Conservation (phyloP, 2,888 invertebrate genomes). For the Sinhomidia bicolor region DNA sequence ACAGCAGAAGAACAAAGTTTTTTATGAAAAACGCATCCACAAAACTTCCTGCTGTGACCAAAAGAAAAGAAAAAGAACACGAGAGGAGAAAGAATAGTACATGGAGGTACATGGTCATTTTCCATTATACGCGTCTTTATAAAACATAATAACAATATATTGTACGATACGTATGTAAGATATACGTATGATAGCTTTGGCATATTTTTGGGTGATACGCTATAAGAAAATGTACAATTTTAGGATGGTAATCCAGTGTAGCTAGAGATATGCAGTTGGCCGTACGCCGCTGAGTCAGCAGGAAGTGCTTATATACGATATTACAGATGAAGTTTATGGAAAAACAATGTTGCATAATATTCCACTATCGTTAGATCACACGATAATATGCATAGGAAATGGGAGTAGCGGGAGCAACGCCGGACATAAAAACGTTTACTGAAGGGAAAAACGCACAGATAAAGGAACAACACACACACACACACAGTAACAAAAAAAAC, state of each 20-base stretch:
- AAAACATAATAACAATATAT: too few relatives aligned
- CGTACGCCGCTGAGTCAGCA: conserved; percentile 42
- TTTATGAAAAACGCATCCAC: background rate
- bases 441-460: conserved; percentile 38
- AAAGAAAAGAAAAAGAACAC: background rate
- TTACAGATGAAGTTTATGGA: conserved; percentile 43
- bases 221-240: background rate
- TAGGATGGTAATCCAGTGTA: background rate
- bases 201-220: too few relatives aligned
- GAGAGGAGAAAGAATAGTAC: too few relatives aligned
- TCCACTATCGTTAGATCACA: conserved; percentile 43
- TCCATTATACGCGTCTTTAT: too few relatives aligned
- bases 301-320: conserved; percentile 37
- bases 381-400: conserved; percentile 28
- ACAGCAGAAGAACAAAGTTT: background rate
- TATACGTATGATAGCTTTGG: too few relatives aligned
- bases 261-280: conserved; percentile 31
- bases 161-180: background rate
- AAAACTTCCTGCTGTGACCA: conserved; percentile 17
- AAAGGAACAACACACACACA: conserved; percentile 20
- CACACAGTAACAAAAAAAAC: conserved; percentile 16
- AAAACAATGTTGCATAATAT: conserved; percentile 66
- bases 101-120: too few relatives aligned
- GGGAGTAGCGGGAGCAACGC: background rate
- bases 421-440: conserved; percentile 37